Percentiles rank a stretch among this genome's conserved stretches.
phyloP scores from a whole-genome alignment of 2,888 invertebrate genomes.

The Pimpla rufipes region DNA sequence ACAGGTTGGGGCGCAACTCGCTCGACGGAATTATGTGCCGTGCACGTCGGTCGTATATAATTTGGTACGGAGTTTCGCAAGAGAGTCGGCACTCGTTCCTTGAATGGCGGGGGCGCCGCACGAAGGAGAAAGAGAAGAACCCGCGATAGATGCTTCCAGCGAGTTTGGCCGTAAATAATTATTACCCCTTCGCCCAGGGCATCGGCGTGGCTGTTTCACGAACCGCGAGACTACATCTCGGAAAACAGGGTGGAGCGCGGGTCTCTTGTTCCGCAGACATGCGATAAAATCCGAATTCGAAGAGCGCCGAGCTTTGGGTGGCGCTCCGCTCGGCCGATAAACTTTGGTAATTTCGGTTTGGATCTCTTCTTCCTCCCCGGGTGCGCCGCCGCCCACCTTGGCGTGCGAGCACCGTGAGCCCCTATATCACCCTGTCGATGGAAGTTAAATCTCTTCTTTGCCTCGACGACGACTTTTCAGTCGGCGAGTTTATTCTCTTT shows the following conservation, averaged over 20 bases:
- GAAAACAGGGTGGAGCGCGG: neutral
- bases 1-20: neutral
- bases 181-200: constrained; percentile 53
- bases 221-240: constrained; percentile 36
- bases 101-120: constrained; percentile 20
- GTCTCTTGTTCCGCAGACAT: constrained; percentile 38
- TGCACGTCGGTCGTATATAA: constrained; percentile 49
- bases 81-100: constrained; percentile 35
- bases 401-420: constrained; percentile 68
- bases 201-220: constrained; percentile 26
- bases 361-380: constrained; percentile 35
- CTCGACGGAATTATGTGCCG: constrained; percentile 38
- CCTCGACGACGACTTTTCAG: constrained; percentile 33
- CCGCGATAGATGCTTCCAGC: constrained; percentile 16
- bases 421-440: constrained; percentile 72
- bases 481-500: constrained; percentile 23
- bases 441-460: constrained; percentile 72
- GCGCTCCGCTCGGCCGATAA: too few species aligned
- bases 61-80: constrained; percentile 39
- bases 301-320: constrained; percentile 37
- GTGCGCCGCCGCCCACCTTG: too few species aligned
- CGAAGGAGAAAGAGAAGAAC: constrained; percentile 43
- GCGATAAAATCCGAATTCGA: constrained; percentile 57
- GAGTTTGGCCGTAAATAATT: constrained; percentile 67
- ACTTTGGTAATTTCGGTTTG: constrained; percentile 64